These are phyloP conservation scores for Corythornis vintsioides DNA, from an alignment of 2,113 vertebrate genomes.

Conservation along the genomic window DNA sequence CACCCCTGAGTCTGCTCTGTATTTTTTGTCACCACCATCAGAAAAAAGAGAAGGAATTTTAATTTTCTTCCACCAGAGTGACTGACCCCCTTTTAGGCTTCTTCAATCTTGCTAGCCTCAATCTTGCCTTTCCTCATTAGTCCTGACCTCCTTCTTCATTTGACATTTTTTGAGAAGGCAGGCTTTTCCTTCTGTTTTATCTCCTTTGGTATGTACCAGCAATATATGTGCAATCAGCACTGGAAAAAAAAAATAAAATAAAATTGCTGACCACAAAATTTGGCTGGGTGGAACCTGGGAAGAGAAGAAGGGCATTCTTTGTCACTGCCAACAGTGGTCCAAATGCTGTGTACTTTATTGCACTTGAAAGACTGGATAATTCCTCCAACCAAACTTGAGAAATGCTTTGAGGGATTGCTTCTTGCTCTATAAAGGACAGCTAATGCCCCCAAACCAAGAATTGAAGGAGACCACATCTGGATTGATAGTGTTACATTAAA, in stretches of 20 bases:
- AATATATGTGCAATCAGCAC: neutral
- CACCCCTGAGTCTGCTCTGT: neutral
- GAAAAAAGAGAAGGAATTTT: neutral
- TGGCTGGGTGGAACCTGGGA: neutral
- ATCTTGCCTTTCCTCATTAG: neutral
- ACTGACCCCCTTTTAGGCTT: accelerated
- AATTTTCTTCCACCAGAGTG: neutral
- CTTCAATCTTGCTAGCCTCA: neutral
- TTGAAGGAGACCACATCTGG: neutral
- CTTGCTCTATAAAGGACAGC: neutral
- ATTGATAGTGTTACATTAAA: neutral
- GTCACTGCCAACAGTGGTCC: neutral
- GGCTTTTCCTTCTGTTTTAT: neutral
- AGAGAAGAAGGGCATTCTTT: neutral
- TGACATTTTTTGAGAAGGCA: neutral
- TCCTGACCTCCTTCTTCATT: neutral
- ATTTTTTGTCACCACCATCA: neutral
- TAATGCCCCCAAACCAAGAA: neutral
- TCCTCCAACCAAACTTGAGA: neutral
- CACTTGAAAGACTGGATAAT: neutral
- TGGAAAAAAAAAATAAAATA: neutral
- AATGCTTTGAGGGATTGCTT: neutral
- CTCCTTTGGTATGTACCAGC: neutral
- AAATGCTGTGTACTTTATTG: neutral
- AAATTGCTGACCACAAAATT: neutral